Evolutionary conservation across 2,888 invertebrate genomes (phyloP).

Genomic region (Polietes domitor): DNA sequence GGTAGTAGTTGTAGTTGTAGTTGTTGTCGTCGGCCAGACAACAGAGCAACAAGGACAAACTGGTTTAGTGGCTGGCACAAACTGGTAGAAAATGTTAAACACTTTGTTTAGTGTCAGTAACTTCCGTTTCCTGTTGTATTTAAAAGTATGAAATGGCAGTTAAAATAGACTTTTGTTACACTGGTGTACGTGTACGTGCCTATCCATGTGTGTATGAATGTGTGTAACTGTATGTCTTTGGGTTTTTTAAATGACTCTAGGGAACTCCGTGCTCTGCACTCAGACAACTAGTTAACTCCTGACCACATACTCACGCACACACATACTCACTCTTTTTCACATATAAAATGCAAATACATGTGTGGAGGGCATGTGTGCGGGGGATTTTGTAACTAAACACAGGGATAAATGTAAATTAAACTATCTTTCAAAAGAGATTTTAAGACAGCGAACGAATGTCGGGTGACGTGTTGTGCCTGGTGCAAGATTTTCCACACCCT

Average conservation of each 20-base stretch:
- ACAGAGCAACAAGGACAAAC: slow-evolving; percentile 27
- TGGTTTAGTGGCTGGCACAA: slow-evolving; percentile 64
- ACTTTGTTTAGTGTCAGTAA: slow-evolving; percentile 79
- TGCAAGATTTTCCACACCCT: neutral
- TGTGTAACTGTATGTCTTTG: slow-evolving; percentile 36
- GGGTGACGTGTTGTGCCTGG: slow-evolving; percentile 56
- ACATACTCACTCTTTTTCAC: neutral
- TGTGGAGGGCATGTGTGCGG: neutral
- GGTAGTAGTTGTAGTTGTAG: slow-evolving; percentile 43
- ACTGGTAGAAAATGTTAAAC: slow-evolving; percentile 76
- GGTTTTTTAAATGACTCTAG: slow-evolving; percentile 59
- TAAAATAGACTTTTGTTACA: slow-evolving; percentile 64
- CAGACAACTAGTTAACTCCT: slow-evolving; percentile 35
- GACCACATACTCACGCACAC: slow-evolving; percentile 11
- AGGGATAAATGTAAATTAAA: slow-evolving; percentile 79
- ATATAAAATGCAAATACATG: slow-evolving; percentile 60
- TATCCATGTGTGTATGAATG: slow-evolving; percentile 7
- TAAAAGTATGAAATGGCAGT: slow-evolving; percentile 64
- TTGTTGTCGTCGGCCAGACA: slow-evolving; percentile 11
- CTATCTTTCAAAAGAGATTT: slow-evolving; percentile 72
- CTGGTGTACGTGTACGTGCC: neutral
- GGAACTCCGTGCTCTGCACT: slow-evolving; percentile 50
- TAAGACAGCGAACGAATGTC: slow-evolving; percentile 51
- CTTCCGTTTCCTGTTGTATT: slow-evolving; percentile 72
- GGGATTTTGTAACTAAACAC: slow-evolving; percentile 65